Base-by-base conservation (phyloP, 2,797 vertebrate species). In the Oreortyx pictus region DNA sequence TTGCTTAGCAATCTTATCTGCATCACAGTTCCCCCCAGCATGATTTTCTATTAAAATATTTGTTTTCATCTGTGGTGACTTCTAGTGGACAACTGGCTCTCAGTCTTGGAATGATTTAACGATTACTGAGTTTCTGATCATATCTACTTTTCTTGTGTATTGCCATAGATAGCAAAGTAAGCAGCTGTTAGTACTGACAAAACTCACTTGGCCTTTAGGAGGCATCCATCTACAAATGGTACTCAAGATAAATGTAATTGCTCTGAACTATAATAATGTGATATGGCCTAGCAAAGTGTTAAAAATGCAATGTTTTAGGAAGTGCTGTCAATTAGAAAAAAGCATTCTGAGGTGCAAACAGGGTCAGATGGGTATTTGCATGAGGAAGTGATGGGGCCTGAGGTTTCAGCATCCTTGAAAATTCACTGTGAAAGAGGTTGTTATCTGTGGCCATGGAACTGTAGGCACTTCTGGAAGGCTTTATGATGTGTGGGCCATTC, bases 171-270 rank as follows among this genome's bases (percentile, higher is more conserved):
- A 0, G 77, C 77, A 43, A 82, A 76, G 8, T 73, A 44, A 61
- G 33, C 76, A 11, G 41, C 5, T 86, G 47, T 68, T 72, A 50
- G 16, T 50, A 31, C 35, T 67, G 72, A 65, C 57, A 71, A 77
- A 79, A 62, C 4, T n/a, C 1, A 1, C 74, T 68, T 90, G 52
- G 89, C 80, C 83, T 84, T 89, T 91, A 94, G 88, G 87, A 89
- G 92, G 87, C 89, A 92, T 59, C 82, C 56, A 73, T 23, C 62
- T 78, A 91, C 85, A 86, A 72, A 39, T 41, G 70, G 22, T 95
- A 49, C 18, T 81, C 14, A 54, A 6, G 78, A 29, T 14, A 31
- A 29, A 31, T 9, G 11, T 64, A 52, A 50, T 76, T 83, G 7
- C 16, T 78, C 8, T 76, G 27, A 59, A 25, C 17, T 62, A 19